phyloP scores from a whole-genome alignment of 2,797 vertebrate genomes.

The Natrix natrix region DNA sequence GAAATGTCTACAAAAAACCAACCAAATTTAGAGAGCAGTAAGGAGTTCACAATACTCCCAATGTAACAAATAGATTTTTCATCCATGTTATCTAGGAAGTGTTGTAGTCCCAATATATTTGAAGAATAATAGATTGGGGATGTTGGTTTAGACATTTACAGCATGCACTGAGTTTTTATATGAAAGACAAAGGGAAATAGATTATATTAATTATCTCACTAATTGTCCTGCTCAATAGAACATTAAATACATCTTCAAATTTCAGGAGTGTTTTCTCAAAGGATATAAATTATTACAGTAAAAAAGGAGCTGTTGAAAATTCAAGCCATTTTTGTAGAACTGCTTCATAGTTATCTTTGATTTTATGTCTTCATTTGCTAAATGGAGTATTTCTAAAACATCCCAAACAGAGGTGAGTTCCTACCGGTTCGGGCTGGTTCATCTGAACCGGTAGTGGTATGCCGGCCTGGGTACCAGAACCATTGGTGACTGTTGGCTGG shows the following conservation, averaged over 20 bases:
- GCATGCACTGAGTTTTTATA: no score
- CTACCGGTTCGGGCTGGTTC: no score
- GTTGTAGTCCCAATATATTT: neutral
- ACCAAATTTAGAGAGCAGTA: neutral
- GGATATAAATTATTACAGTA: neutral
- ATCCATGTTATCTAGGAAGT: neutral
- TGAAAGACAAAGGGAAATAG: no score
- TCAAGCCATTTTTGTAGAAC: neutral
- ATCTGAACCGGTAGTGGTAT: no score
- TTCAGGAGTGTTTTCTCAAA: neutral
- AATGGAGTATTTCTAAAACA: neutral
- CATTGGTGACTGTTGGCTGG: no score
- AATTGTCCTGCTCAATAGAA: neutral
- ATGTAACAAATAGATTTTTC: neutral
- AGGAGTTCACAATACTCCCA: neutral
- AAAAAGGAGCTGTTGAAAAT: neutral
- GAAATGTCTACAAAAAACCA: neutral
- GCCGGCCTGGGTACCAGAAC: no score
- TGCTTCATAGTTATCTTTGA: neutral
- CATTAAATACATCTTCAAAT: neutral
- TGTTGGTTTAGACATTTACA: neutral
- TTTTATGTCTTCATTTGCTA: neutral
- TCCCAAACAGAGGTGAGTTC: no score
- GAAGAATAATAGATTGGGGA: neutral
- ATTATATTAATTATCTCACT: neutral